Percentiles rank a stretch among this genome's conserved stretches.
These are phyloP conservation scores for Oopsacas minuta DNA, from an alignment of 37 sponge, comb jelly and placozoan species.

Conservation along the genomic window DNA sequence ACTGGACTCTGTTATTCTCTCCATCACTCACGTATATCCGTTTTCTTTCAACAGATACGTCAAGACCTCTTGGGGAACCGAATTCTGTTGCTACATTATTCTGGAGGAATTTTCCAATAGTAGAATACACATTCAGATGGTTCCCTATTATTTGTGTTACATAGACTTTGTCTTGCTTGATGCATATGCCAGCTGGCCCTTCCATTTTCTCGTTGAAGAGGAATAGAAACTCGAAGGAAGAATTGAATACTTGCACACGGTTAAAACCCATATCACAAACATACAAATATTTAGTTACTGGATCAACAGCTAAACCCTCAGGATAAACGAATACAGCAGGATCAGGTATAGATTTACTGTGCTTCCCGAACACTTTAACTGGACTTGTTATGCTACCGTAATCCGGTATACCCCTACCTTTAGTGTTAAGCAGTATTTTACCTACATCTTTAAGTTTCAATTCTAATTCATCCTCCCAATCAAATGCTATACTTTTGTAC, in stretches of 20 bases:
- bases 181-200: not conserved
- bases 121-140: not conserved
- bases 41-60: not conserved
- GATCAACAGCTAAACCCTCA: not conserved
- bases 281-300: not conserved
- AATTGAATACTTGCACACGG: not conserved
- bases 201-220: not conserved
- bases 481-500: not conserved
- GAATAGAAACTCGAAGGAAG: conserved; percentile 8
- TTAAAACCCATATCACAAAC: not conserved
- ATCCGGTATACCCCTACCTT: not conserved
- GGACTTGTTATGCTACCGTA: not conserved
- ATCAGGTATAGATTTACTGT: not conserved
- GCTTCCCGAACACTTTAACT: not conserved
- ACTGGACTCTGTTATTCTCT: not conserved
- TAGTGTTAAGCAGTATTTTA: not conserved
- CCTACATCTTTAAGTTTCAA: not conserved
- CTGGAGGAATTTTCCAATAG: not conserved
- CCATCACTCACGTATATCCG: not conserved
- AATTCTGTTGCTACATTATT: not conserved
- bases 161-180: not conserved
- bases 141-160: not conserved
- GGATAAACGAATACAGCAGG: not conserved
- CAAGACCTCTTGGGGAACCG: not conserved
- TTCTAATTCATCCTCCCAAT: not conserved